Evolutionary conservation across 2,888 invertebrate species (phyloP).

Genomic region (Lamproptera curius): DNA sequence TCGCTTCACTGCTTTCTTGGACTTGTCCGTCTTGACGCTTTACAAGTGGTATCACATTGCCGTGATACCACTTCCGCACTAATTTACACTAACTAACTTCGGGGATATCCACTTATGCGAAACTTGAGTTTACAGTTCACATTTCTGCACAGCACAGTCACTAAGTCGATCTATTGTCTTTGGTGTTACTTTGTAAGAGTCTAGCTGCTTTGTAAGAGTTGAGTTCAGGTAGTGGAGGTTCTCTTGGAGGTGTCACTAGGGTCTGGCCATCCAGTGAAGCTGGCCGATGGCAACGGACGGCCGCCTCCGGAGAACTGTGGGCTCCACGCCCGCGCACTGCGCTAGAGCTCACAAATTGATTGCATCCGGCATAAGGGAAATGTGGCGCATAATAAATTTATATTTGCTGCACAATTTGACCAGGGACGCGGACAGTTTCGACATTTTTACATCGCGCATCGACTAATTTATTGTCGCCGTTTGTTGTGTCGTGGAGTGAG

Average conservation of each 20-base stretch:
- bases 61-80: slow-evolving; percentile 60
- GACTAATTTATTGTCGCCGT: too few species aligned
- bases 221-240: too few species aligned
- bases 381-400: slow-evolving; percentile 76
- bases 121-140: too few species aligned
- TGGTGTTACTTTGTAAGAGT: too few species aligned
- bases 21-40: slow-evolving; percentile 59
- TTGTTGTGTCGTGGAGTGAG: too few species aligned
- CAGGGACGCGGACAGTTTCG: slow-evolving; percentile 40
- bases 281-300: slow-evolving; percentile 33
- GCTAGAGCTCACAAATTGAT: slow-evolving; percentile 65
- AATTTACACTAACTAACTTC: slow-evolving; percentile 14
- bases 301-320: slow-evolving; percentile 54
- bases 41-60: slow-evolving; percentile 66
- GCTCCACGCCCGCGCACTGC: slow-evolving; percentile 49
- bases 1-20: slow-evolving; percentile 55
- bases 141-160: too few species aligned
- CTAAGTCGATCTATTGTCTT: too few species aligned
- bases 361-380: slow-evolving; percentile 75
- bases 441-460: slow-evolving; percentile 18
- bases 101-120: too few species aligned
- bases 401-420: slow-evolving; percentile 66
- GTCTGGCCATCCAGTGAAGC: too few species aligned
- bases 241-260: too few species aligned
- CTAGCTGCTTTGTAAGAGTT: too few species aligned